Base-by-base conservation (phyloP, 2,888 invertebrate species). In the Drosophila phalerata region DNA sequence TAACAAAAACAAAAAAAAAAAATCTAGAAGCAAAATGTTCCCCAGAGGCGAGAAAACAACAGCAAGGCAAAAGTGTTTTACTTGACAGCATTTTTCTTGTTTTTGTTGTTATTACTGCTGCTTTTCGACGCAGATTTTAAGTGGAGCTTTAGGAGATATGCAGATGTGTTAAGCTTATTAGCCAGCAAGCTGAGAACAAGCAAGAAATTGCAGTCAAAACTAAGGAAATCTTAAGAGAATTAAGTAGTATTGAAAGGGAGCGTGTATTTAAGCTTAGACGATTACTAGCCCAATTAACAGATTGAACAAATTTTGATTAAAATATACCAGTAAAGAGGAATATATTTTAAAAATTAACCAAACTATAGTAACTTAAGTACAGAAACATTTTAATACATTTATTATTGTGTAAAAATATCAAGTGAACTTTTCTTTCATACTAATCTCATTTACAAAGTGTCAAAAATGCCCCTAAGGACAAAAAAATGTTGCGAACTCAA, bases 91-190 rank as follows among this genome's bases (percentile, higher is more conserved):
- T 22, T 22, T 4, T 22, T 22, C 4, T 22, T 0, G 1, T 22
- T 22, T 75, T 71, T 75, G 57, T 57, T 45, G 22, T 22, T 52
- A 56, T 42, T 56, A 47, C 3, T 51, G 49, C 3, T 48, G 56
- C 55, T 64, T 69, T 66, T 66, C 48, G 61, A 55, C 66, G 17
- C 38, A 32, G 69, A 73, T 67, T 75, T 64, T 58, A 57, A 56
- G 51, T 53, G 64, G 32, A 47, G 51, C 69, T 55, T 8, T 13
- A 49, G 40, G 49, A 56, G 48, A 51, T 69, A 57, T 65, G 65
- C 69, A 73, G 68, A 72, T 68, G 68, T 65, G 65, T 30, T 73
- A 66, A 73, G 77, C 77, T 77, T 77, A 77, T 77, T 77, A 77
- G 77, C 63, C 65, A 15, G 58, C 65, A 63, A 65, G 58, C 30